Evolutionary conservation across 1,140 invertebrate species (phyloP).

Genomic region (Drosophila murphyi): DNA sequence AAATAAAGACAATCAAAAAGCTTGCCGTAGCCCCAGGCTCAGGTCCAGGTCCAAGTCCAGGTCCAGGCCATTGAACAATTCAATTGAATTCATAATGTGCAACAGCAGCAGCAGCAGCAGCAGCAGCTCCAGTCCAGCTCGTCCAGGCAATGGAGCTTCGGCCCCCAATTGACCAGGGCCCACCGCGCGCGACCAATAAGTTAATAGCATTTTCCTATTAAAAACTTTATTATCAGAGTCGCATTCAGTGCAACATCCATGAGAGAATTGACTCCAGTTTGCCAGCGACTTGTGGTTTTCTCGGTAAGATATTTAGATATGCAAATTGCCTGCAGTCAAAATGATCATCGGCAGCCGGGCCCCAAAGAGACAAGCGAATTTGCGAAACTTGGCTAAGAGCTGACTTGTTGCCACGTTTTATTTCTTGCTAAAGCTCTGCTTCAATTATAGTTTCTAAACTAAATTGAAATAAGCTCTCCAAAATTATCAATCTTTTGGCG

Average conservation of each 20-base stretch:
- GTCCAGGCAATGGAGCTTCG: constrained; percentile 18
- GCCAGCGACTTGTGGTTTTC: constrained; percentile 37
- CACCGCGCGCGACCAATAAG: constrained; percentile 66
- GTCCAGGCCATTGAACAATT: constrained; percentile 64
- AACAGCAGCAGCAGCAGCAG: constrained; percentile 24
- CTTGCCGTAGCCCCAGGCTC: constrained; percentile 17
- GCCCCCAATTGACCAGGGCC: constrained; percentile 33
- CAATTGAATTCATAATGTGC: constrained; percentile 70
- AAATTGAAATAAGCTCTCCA: too few species aligned
- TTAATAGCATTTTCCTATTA: constrained; percentile 81
- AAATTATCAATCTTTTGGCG: too few species aligned
- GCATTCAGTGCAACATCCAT: constrained; percentile 18
- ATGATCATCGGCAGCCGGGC: neutral
- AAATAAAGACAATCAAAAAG: constrained; percentile 50
- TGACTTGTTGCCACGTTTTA: neutral
- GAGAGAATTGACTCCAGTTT: constrained; percentile 5
- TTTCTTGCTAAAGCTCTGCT: neutral
- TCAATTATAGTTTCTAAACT: neutral
- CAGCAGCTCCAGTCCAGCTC: neutral
- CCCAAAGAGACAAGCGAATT: too few species aligned
- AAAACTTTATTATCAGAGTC: constrained; percentile 78
- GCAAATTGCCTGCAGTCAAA: constrained; percentile 51
- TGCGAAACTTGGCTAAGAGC: neutral
- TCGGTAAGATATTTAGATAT: constrained; percentile 69
- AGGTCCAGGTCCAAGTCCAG: neutral